phyloP scores from a whole-genome alignment of 2,888 invertebrate species.

The Pimpla rufipes region DNA sequence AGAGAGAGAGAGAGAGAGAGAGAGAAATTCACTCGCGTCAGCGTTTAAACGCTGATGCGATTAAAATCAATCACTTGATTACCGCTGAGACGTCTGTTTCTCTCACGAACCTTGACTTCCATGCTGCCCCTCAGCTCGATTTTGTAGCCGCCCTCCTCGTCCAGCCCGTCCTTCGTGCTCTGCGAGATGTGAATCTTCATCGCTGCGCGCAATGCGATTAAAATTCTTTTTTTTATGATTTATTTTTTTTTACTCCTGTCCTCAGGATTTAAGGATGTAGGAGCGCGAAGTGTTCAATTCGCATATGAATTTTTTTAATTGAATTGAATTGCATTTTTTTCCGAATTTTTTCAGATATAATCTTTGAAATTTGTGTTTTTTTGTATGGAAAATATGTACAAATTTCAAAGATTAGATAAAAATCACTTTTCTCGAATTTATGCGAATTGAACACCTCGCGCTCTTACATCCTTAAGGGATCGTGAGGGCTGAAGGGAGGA shows the following conservation, averaged over 20 bases:
- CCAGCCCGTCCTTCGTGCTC: conserved; percentile 91
- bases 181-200: conserved; percentile 95
- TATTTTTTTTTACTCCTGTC: conserved; percentile 10
- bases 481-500: too few relatives aligned
- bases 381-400: too few relatives aligned
- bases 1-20: too few relatives aligned
- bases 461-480: too few relatives aligned
- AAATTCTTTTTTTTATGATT: conserved; percentile 1
- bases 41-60: not conserved
- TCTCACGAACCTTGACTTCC: conserved; percentile 90
- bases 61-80: conserved; percentile 1
- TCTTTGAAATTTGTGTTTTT: too few relatives aligned
- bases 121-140: conserved; percentile 93
- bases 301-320: too few relatives aligned
- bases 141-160: conserved; percentile 92
- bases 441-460: too few relatives aligned
- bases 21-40: not conserved
- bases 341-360: too few relatives aligned
- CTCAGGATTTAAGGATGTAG: not conserved
- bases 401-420: too few relatives aligned
- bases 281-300: too few relatives aligned
- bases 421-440: too few relatives aligned
- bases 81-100: not conserved
- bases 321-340: too few relatives aligned
- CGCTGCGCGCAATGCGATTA: conserved; percentile 86